These are phyloP conservation scores for Luscinia megarhynchos DNA, from an alignment of 2,797 vertebrate genomes.

Conservation along the genomic window DNA sequence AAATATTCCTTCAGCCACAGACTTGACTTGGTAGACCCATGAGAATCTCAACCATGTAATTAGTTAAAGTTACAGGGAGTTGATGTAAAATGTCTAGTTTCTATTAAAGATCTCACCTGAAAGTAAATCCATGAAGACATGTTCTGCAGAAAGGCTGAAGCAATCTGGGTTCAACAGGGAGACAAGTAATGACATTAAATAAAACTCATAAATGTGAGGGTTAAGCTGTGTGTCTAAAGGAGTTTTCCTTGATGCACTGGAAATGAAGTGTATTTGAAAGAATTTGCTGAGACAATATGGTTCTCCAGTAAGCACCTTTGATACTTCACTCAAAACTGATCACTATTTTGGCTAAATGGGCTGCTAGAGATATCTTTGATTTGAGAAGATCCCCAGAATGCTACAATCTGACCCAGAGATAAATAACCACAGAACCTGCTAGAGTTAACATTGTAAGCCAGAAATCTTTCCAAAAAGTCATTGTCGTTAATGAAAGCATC, in stretches of 20 bases:
- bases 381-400: background rate
- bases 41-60: background rate
- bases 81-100: background rate
- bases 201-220: background rate
- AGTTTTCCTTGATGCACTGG: background rate
- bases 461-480: background rate
- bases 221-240: background rate
- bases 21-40: background rate
- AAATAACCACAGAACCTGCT: background rate
- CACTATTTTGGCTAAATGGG: background rate
- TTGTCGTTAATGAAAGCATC: background rate
- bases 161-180: background rate
- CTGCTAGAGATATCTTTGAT: background rate
- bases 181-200: background rate
- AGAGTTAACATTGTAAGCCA: background rate
- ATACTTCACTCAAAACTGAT: background rate
- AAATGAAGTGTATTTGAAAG: background rate
- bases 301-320: background rate
- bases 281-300: background rate
- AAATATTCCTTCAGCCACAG: background rate
- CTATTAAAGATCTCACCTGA: background rate
- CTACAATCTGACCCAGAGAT: background rate
- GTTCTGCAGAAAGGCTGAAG: background rate
- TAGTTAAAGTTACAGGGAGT: background rate
- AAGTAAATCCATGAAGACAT: background rate